Percentiles rank a stretch among this genome's conserved stretches.
These are phyloP conservation scores for Erpobdella octoculata DNA, from an alignment of 2,888 invertebrate genomes.

Conservation along the genomic window DNA sequence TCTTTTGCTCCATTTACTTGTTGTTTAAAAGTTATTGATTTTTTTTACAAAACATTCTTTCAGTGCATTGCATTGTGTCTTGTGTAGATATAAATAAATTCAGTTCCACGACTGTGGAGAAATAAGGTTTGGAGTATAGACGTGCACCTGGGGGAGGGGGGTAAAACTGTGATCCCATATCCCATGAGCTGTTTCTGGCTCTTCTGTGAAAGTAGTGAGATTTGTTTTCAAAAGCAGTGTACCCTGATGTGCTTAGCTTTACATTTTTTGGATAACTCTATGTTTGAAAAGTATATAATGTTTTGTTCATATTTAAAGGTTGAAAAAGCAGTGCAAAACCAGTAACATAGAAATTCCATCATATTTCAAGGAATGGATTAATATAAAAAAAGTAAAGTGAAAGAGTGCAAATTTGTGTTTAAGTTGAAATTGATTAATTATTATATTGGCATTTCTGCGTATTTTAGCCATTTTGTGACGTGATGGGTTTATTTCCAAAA, in stretches of 20 bases:
- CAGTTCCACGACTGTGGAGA: background rate
- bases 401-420: too few relatives aligned
- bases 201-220: too few relatives aligned
- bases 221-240: too few relatives aligned
- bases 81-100: background rate
- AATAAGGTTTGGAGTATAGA: too few relatives aligned
- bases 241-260: too few relatives aligned
- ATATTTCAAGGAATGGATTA: constrained; percentile 57
- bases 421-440: constrained; percentile 8
- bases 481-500: constrained; percentile 40
- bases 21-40: background rate
- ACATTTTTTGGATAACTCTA: too few relatives aligned
- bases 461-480: constrained; percentile 40
- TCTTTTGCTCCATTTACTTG: background rate
- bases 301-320: constrained; percentile 47
- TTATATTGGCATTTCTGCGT: background rate
- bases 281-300: too few relatives aligned
- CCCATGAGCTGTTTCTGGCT: too few relatives aligned
- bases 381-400: constrained; percentile 58
- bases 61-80: background rate
- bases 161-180: too few relatives aligned
- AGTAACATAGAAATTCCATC: constrained; percentile 43
- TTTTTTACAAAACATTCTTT: background rate
- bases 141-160: too few relatives aligned
- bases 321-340: constrained; percentile 55